These are phyloP conservation scores for Siniperca chuatsi DNA, from an alignment of 2,113 vertebrate genomes.

Conservation along the genomic window DNA sequence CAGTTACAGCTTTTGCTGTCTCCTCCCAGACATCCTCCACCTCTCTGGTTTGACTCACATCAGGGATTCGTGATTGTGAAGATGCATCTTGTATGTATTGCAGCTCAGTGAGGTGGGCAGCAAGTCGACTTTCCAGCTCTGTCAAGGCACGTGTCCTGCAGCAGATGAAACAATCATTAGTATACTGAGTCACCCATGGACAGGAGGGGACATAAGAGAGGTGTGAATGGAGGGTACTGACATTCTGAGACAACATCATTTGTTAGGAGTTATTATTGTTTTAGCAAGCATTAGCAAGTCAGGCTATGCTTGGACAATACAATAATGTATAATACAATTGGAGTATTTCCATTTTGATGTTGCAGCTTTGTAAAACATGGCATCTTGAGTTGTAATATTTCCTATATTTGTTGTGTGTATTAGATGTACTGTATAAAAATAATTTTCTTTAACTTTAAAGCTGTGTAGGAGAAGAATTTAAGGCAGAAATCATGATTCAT, in stretches of 20 bases:
- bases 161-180: neutral
- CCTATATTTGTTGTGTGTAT: neutral
- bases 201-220: no score
- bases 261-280: neutral
- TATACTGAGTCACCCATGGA: neutral
- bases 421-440: no score
- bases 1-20: slow-evolving; percentile 79
- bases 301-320: neutral
- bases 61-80: slow-evolving; percentile 64
- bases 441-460: no score
- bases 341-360: neutral
- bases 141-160: slow-evolving; percentile 86
- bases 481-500: neutral
- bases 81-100: slow-evolving; percentile 75
- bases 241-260: neutral
- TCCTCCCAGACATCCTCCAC: slow-evolving; percentile 86
- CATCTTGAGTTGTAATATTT: neutral
- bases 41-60: slow-evolving; percentile 68
- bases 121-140: slow-evolving; percentile 85
- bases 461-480: neutral
- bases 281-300: neutral
- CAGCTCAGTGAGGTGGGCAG: slow-evolving; percentile 83
- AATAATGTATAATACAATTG: neutral
- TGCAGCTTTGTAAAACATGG: neutral
- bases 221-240: neutral